Base-by-base conservation (phyloP, 2,113 vertebrate species). In the Guaruba guarouba region DNA sequence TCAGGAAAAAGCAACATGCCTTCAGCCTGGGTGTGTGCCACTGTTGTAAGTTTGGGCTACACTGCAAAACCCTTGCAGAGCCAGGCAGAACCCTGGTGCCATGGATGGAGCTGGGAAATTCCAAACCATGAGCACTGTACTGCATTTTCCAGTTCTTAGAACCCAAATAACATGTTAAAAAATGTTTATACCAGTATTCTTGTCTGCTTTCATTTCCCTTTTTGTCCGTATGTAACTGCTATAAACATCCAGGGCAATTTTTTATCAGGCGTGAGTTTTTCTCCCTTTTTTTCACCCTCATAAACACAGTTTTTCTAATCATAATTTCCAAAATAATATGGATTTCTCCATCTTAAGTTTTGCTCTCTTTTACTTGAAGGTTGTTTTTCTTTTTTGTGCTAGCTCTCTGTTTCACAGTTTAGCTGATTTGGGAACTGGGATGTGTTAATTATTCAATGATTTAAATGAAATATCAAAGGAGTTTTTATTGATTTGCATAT, bases 401-500 rank as follows among this genome's bases (percentile, higher is more conserved):
- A 67, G 39, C n/a, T 69, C 17, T 57, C 31, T 2, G 0, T 93
- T 85, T 86, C 35, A n/a, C 35, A 48, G 37, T 69, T 46, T 43
- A 61, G 67, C 37, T 37, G 57, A 69, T 31, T 37, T 91, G 61
- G 55, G 55, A 57, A 29, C 22, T 68, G 62, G n/a, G 74, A 67
- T 78, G 54, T 76, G 88, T 96, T 96, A 96, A 95, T 97, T 95
- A 97, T 96, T 97, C 96, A 91, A 62, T 92, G 93, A 97, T 97
- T 97, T 97, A 97, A 97, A 94, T 92, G 81, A 96, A 90, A 95
- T 92, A 93, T 93, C 93, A 91, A 95, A 96, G 94, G 83, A 82
- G 46, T 95, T 96, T 96, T 96, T 96, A 96, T 96, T 94, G 95
- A 97, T 97, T 97, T 97, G 95, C 96, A 96, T 95, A 94, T 96